Evolutionary conservation across 2,113 vertebrate species (phyloP), one percentile per base, ranked within the genome.

Genomic region (Polypterus bichir): DNA sequence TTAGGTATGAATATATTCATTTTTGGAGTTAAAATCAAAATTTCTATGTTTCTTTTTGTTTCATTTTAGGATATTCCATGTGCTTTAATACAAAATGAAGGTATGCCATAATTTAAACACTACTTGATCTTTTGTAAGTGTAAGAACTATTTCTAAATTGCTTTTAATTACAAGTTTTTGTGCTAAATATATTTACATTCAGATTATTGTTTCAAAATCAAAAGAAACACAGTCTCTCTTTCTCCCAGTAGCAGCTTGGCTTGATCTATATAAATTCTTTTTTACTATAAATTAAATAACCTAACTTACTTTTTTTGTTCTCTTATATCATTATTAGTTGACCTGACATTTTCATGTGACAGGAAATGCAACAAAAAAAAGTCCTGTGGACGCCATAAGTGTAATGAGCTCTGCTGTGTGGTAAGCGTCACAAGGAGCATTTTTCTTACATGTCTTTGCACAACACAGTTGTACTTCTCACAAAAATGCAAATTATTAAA

Each of bases 381-480:
- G 59, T 89, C 86, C 2, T 98, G 96, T 70, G 94, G 95, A 51
- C 82, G 96, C 54, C 96, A 99, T 79, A 99, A 97, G 70, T 97
- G 94, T 75, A 89, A 86, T 55, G 92, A 97, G 81, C 78, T 93
- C 67, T 99, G 96, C 68, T 99, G 96, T 77, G 91, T 97, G 86
- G 96, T 99, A 75, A 86, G 95, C 79, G 53, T 7, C 9, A 52
- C 45, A 5, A 44, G 8, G 7, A 61, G 27, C 27, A 44, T 61
- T 60, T 49, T 3, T 9, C 11, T 10, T 45, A 52, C 5, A 47
- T 46, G 6, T 9, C 9, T 27, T 27, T 27, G 27, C 27, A 27
- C 1, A 27, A 27, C 27, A 27, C 27, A 27, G 27, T 27, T 27
- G 27, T 27, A 27, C 27, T 27, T 27, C 27, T 27, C 27, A 27